Evolutionary conservation across 2,888 invertebrate species (phyloP).

Genomic region (Nebria salina): DNA sequence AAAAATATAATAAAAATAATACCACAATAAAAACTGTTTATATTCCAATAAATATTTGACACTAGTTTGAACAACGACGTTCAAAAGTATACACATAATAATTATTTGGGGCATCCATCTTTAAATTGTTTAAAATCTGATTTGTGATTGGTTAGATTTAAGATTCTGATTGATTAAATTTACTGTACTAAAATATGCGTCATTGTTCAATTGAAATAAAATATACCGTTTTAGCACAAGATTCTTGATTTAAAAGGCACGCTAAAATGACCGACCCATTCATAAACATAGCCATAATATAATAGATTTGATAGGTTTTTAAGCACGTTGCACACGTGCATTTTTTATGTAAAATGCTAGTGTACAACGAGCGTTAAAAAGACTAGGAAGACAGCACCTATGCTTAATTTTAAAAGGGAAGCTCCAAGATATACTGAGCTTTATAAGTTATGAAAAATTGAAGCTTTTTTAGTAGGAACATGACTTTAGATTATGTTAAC

Average conservation of each 20-base stretch:
- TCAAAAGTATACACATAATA: too few relatives aligned
- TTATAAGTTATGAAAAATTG: slow-evolving; percentile 4
- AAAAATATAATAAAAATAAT: slow-evolving; percentile 20
- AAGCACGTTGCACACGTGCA: background rate
- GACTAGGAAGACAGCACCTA: slow-evolving; percentile 39
- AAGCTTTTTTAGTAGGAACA: background rate
- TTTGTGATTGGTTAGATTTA: background rate
- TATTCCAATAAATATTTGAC: slow-evolving; percentile 3
- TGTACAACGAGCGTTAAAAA: background rate
- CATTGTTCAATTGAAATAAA: background rate
- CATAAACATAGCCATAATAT: background rate
- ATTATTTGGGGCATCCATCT: background rate
- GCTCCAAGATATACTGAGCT: background rate
- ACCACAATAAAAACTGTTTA: slow-evolving; percentile 15
- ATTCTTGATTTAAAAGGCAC: background rate
- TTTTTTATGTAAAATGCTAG: background rate
- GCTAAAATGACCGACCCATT: background rate
- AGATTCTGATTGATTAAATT: background rate
- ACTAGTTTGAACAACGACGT: background rate
- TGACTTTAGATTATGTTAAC: background rate
- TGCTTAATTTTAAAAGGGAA: background rate
- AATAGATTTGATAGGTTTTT: background rate
- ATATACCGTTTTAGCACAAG: background rate
- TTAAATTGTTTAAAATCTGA: background rate
- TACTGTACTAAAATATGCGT: background rate